Conservation (phyloP, 2,797 vertebrate genomes). For the Hippopotamyrus pictus region DNA sequence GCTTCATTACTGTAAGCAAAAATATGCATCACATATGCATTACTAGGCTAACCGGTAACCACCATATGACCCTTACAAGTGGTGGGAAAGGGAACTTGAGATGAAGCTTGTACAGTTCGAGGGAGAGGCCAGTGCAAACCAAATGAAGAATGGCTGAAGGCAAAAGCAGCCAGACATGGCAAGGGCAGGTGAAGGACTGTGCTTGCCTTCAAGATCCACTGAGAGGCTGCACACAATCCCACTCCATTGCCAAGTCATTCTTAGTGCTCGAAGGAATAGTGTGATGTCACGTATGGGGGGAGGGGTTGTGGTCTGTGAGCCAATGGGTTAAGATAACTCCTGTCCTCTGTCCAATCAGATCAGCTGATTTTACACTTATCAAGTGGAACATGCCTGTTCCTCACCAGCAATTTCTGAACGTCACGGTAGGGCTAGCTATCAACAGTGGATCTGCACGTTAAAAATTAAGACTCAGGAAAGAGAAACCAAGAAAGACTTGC, state of each 20-base stretch:
- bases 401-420: neutral
- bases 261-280: neutral
- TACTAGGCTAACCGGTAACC: neutral
- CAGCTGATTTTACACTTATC: neutral
- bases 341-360: neutral
- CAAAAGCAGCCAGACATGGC: neutral
- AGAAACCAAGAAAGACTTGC: neutral
- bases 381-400: neutral
- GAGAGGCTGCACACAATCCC: neutral
- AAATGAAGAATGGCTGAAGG: neutral
- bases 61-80: neutral
- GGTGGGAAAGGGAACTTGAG: neutral
- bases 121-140: neutral
- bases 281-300: neutral
- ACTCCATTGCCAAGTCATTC: neutral
- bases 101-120: neutral
- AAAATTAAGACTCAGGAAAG: constrained; percentile 2
- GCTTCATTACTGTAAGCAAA: neutral
- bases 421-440: neutral
- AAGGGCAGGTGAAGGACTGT: neutral
- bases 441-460: neutral
- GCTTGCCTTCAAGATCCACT: neutral
- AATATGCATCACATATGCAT: neutral
- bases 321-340: neutral
- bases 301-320: neutral